These are phyloP conservation scores for Oryctolagus cuniculus DNA, from an alignment of 2,113 vertebrate species.

Conservation along the genomic window mOryCun1.1 NC_091442.1:45606001-45606500, in stretches of 20 bases:
- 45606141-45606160: background rate
- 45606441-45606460: background rate
- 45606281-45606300: background rate
- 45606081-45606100: background rate
- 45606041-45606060: background rate
- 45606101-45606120: background rate
- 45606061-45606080: background rate
- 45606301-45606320: background rate
- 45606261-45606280: background rate
- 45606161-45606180: background rate
- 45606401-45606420: background rate
- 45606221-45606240: background rate
- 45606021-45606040: background rate
- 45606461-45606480: background rate
- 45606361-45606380: accelerated
- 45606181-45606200: background rate
- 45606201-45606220: background rate
- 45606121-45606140: background rate
- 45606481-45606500: background rate
- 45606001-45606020: background rate
- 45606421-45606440: background rate
- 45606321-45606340: background rate
- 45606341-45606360: too few species aligned
- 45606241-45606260: background rate
- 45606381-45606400: background rate